These are phyloP conservation scores for Mythimna pallens DNA, from an alignment of 2,888 invertebrate species.

Conservation along the genomic window DNA sequence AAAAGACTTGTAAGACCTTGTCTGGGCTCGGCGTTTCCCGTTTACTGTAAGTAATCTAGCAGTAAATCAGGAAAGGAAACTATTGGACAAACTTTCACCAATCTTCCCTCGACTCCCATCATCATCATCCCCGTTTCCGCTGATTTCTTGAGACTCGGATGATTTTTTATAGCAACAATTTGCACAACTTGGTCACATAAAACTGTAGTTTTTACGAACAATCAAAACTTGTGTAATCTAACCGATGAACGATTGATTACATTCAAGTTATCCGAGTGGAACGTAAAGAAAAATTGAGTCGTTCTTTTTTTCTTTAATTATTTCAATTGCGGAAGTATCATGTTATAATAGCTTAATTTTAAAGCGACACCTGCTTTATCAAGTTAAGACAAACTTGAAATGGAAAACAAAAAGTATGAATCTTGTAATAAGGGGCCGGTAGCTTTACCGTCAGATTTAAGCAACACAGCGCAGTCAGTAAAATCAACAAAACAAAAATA, in stretches of 20 bases:
- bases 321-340: conserved; percentile 34
- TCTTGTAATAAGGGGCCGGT: not conserved
- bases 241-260: conserved; percentile 41
- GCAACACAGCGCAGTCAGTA: not conserved
- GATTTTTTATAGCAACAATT: not conserved
- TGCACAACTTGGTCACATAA: conserved; percentile 9
- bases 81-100: not conserved
- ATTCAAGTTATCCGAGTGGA: conserved; percentile 32
- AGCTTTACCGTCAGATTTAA: not conserved
- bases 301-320: conserved; percentile 22
- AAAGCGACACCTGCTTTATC: not conserved
- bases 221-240: conserved; percentile 34
- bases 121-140: not conserved
- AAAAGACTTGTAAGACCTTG: not conserved
- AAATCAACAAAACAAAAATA: not conserved
- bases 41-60: not conserved
- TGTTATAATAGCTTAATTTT: conserved; percentile 8
- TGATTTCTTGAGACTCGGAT: not conserved
- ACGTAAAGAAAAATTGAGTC: conserved; percentile 9
- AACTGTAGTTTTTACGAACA: conserved; percentile 23
- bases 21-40: not conserved
- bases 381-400: not conserved
- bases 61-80: not conserved
- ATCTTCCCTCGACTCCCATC: not conserved
- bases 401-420: not conserved